phyloP scores from a whole-genome alignment of 2,113 vertebrate species.

The Geococcyx californianus region DNA sequence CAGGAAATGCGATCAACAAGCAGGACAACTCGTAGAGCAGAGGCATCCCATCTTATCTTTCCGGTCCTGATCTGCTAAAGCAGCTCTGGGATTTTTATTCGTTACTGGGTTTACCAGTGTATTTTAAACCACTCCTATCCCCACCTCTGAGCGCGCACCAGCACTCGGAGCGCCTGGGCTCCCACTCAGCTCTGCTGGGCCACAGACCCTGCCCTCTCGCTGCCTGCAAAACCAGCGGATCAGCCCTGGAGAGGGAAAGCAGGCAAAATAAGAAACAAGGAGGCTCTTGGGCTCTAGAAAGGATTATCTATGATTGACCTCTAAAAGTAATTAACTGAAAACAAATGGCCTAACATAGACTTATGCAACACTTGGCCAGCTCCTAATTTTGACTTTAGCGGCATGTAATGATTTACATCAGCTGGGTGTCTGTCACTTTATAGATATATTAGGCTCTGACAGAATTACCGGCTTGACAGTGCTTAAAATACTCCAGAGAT shows the following conservation, averaged over 20 bases:
- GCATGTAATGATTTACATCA: not conserved
- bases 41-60: not conserved
- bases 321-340: not conserved
- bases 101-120: not conserved
- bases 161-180: not conserved
- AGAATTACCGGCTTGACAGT: not conserved
- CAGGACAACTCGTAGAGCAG: not conserved
- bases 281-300: not conserved
- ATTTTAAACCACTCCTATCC: not conserved
- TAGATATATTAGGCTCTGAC: not conserved
- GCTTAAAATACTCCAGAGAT: not conserved
- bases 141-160: accelerated
- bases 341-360: not conserved
- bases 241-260: not conserved
- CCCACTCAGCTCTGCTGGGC: not conserved
- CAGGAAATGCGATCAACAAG: not conserved
- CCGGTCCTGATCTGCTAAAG: not conserved
- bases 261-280: not conserved
- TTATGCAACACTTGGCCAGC: not conserved
- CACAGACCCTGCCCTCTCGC: not conserved
- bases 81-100: not conserved
- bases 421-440: not conserved
- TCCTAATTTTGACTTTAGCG: not conserved
- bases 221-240: not conserved
- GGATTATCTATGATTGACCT: accelerated